Evolutionary conservation across 1,140 invertebrate genomes (phyloP).

Genomic region (Luehdorfia chinensis): DNA sequence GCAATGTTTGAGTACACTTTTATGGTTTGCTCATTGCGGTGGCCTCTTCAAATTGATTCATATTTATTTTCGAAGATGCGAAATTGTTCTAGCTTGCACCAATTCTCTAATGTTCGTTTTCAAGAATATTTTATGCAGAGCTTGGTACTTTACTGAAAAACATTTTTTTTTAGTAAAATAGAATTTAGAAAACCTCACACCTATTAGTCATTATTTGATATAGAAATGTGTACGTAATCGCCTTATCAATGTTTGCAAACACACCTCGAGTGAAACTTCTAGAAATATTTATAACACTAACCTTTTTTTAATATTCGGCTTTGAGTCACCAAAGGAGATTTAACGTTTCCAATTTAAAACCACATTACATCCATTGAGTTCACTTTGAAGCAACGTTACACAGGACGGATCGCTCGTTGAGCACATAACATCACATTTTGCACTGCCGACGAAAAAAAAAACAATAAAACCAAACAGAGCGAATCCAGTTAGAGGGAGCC

Average conservation of each 20-base stretch:
- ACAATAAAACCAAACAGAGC: slow-evolving; percentile 44
- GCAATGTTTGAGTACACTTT: slow-evolving; percentile 6
- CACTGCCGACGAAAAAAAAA: slow-evolving; percentile 39
- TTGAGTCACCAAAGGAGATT: slow-evolving; percentile 33
- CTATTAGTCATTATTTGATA: not conserved
- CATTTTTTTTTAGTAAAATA: not conserved
- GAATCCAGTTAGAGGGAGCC: slow-evolving; percentile 46
- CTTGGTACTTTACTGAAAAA: no score
- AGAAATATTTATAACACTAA: slow-evolving; percentile 13
- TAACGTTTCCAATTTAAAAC: slow-evolving; percentile 56
- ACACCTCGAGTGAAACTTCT: not conserved
- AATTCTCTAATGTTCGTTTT: not conserved
- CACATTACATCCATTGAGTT: slow-evolving; percentile 61
- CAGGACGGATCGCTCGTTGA: slow-evolving; percentile 53
- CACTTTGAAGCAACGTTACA: slow-evolving; percentile 60
- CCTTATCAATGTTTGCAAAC: slow-evolving; percentile 17
- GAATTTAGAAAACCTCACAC: not conserved
- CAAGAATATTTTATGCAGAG: no score
- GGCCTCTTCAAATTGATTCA: slow-evolving; percentile 2
- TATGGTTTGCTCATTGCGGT: slow-evolving; percentile 6
- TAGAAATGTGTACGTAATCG: not conserved
- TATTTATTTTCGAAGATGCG: slow-evolving; percentile 12
- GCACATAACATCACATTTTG: slow-evolving; percentile 72
- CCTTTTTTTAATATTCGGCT: slow-evolving; percentile 8
- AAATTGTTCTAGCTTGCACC: slow-evolving; percentile 14